A percentile compares a stretch with the other conserved stretches of the same genome.
Conservation (phyloP, 1,140 invertebrate species). For the Sinonovacula constricta region DNA sequence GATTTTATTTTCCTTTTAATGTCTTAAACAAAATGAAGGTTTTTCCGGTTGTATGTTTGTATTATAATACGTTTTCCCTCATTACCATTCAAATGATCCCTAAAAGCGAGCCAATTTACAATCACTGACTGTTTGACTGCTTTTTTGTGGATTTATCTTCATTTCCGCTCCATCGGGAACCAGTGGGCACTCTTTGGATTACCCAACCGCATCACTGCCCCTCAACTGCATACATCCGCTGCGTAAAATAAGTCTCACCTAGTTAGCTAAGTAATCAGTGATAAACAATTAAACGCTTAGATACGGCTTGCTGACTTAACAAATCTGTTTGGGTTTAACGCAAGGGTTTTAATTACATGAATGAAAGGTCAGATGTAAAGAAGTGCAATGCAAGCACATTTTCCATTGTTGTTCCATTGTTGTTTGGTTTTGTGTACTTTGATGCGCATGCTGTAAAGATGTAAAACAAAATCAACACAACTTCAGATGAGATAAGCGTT, state of each 20-base stretch:
- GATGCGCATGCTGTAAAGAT: too few species aligned
- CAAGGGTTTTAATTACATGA: background rate
- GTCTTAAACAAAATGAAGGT: background rate
- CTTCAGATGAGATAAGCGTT: too few species aligned
- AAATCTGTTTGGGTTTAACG: background rate
- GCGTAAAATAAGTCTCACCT: background rate
- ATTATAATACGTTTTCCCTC: conserved; percentile 12
- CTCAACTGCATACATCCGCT: background rate
- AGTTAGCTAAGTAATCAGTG: too few species aligned
- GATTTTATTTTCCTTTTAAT: background rate
- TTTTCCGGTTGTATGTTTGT: background rate
- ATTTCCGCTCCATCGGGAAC: background rate
- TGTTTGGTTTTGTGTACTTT: too few species aligned
- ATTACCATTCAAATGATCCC: conserved; percentile 33
- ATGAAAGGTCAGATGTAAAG: too few species aligned
- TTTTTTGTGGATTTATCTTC: background rate
- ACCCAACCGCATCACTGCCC: conserved; percentile 22
- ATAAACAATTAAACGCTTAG: too few species aligned
- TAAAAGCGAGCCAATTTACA: conserved; percentile 28
- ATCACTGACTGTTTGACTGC: conserved; percentile 48
- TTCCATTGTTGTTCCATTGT: too few species aligned
- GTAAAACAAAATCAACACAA: too few species aligned
- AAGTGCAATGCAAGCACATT: too few species aligned
- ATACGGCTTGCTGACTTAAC: too few species aligned
- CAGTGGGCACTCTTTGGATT: conserved; percentile 10